These are phyloP conservation scores for Anguilla megastoma DNA, from an alignment of 2,797 vertebrate genomes.

Conservation along the genomic window DNA sequence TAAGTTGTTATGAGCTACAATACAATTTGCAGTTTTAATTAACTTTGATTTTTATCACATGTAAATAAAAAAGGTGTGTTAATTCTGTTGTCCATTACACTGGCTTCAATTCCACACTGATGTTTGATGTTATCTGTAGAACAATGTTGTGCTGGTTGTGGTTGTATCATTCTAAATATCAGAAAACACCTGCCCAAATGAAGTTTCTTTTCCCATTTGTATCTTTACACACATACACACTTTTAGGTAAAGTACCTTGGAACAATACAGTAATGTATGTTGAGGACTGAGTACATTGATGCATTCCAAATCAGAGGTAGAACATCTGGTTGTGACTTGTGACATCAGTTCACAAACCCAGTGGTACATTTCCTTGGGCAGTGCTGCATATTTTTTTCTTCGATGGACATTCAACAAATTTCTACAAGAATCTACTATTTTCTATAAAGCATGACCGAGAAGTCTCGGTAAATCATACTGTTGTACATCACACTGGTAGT, in stretches of 20 bases:
- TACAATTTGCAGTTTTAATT: not conserved
- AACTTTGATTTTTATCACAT: not conserved
- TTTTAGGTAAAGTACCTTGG: not conserved
- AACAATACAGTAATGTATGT: not conserved
- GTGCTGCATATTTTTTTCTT: not conserved
- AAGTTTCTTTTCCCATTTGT: not conserved
- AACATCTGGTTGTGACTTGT: not conserved
- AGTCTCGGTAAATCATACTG: not conserved
- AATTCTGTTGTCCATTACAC: not conserved
- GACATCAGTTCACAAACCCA: not conserved
- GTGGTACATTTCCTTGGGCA: not conserved
- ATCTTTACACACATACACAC: not conserved
- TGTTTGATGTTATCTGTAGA: not conserved
- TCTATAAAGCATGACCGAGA: not conserved
- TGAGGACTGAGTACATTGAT: not conserved
- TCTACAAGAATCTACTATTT: not conserved
- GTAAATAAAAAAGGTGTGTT: not conserved
- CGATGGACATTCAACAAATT: not conserved
- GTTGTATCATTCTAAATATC: not conserved
- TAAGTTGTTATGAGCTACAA: not conserved
- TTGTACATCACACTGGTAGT: not conserved
- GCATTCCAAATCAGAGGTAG: not conserved
- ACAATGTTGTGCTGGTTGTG: not conserved
- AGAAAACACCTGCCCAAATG: not conserved
- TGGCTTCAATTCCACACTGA: not conserved